phyloP scores from a whole-genome alignment of 2,888 invertebrate species.

The Pterostichus niger region DNA sequence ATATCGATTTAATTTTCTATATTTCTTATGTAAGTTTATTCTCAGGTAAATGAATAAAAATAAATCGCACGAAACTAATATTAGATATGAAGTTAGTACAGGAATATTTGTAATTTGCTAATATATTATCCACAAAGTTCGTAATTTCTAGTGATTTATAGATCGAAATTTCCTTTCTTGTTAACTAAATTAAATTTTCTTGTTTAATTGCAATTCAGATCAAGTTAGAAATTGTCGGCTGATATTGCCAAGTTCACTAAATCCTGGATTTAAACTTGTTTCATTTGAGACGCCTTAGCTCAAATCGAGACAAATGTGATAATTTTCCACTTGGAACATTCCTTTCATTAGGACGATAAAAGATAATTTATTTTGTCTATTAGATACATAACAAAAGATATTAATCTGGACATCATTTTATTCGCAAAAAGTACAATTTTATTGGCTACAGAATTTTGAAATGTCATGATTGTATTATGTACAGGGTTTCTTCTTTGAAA shows the following conservation, averaged over 20 bases:
- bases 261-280: slow-evolving; percentile 37
- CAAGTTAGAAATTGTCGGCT: slow-evolving; percentile 18
- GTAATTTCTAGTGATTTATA: slow-evolving; percentile 31
- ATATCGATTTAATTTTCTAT: too few species aligned
- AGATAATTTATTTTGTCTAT: neutral
- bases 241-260: slow-evolving; percentile 34
- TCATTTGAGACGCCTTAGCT: slow-evolving; percentile 11
- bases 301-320: neutral
- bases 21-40: too few species aligned
- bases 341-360: neutral
- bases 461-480: too few species aligned
- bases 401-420: too few species aligned
- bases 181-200: slow-evolving; percentile 47
- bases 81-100: slow-evolving; percentile 6
- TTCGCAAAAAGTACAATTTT: too few species aligned
- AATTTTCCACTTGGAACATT: slow-evolving; percentile 15
- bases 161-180: slow-evolving; percentile 29
- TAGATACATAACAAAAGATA: too few species aligned
- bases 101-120: slow-evolving; percentile 13
- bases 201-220: slow-evolving; percentile 44
- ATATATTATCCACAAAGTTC: slow-evolving; percentile 15
- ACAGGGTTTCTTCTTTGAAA: too few species aligned
- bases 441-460: too few species aligned
- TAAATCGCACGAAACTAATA: neutral
- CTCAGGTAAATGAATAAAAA: too few species aligned